These are phyloP conservation scores for Idaea straminata DNA, from an alignment of 2,888 invertebrate genomes.

Conservation along the genomic window DNA sequence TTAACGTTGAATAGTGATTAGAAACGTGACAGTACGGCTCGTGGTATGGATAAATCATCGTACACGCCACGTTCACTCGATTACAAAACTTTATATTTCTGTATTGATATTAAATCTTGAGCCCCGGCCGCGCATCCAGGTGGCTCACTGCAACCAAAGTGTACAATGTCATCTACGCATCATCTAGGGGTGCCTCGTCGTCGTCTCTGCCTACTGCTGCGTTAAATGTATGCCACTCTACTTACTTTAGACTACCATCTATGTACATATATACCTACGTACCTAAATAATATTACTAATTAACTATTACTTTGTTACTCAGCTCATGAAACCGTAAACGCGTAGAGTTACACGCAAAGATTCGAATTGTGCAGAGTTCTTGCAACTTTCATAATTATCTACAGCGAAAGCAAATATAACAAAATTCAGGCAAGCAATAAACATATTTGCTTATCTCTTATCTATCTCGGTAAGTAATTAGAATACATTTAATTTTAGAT, in stretches of 20 bases:
- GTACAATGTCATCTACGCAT: neutral
- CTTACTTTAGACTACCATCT: neutral
- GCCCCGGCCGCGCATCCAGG: neutral
- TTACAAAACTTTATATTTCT: neutral
- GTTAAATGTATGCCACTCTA: neutral
- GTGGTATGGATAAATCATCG: constrained; percentile 1
- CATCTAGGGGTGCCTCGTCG: neutral
- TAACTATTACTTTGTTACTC: neutral
- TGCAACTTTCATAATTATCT: neutral
- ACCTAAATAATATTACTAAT: neutral
- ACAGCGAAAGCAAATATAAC: neutral
- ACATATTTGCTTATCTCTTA: neutral
- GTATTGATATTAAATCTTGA: neutral
- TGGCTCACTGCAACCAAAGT: constrained; percentile 1
- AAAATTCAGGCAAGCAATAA: neutral
- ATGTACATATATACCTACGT: neutral
- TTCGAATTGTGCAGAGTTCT: neutral
- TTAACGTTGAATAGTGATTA: neutral
- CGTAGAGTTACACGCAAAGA: neutral
- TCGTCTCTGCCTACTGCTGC: neutral
- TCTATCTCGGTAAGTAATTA: neutral
- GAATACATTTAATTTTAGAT: neutral
- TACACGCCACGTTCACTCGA: neutral
- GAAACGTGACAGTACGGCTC: constrained; percentile 1
- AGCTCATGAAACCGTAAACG: neutral